Percentiles rank a stretch among this genome's conserved stretches.
Evolutionary conservation across 2,113 vertebrate genomes (phyloP).

Genomic region (Hemicordylus capensis): DNA sequence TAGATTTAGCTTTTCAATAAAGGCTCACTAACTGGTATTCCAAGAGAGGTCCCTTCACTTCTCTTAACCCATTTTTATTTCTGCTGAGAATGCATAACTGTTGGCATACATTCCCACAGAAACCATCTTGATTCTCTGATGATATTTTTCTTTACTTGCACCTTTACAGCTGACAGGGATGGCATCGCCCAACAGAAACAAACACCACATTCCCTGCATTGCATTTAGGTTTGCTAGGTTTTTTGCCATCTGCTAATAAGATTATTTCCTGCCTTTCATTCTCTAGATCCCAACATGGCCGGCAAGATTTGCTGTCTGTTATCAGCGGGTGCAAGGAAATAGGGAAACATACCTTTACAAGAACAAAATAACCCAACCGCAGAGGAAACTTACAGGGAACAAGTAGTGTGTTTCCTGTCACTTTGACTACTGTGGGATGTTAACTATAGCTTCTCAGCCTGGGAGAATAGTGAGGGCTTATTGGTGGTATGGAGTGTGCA

Average conservation of each 20-base stretch:
- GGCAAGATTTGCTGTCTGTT: no score
- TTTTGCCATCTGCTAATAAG: no score
- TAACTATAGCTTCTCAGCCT: neutral
- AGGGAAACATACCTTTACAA: neutral
- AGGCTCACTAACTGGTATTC: no score
- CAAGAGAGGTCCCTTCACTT: neutral
- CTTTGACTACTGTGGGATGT: neutral
- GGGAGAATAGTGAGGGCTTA: no score
- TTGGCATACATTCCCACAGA: neutral
- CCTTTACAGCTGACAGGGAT: neutral
- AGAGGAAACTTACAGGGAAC: neutral
- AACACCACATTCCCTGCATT: neutral
- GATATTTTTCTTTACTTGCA: neutral
- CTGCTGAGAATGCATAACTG: neutral
- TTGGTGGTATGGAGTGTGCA: neutral
- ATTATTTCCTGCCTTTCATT: no score
- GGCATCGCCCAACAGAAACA: neutral
- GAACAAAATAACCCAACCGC: neutral
- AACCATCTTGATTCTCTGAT: neutral
- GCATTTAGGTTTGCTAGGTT: no score
- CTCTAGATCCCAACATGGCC: no score
- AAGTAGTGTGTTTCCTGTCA: neutral
- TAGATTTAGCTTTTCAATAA: neutral
- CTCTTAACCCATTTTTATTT: neutral
- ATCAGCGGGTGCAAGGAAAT: no score